A percentile compares a stretch with the other conserved stretches of the same genome.
Evolutionary conservation across 2,797 vertebrate species (phyloP).

Genomic region (Clarias platycephalus): DNA sequence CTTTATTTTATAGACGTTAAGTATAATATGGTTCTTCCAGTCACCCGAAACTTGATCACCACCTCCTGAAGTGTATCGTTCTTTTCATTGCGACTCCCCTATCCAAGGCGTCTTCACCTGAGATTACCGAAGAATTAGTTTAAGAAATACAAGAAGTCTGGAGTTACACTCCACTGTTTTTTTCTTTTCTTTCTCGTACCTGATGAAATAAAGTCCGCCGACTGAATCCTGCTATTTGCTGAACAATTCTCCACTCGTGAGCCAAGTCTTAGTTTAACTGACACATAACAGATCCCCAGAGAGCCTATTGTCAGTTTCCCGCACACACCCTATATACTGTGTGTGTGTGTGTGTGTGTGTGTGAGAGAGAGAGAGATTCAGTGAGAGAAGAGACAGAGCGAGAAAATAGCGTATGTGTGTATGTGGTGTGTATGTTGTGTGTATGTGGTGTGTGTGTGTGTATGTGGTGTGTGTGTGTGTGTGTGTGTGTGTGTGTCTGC

Average conservation of each 20-base stretch:
- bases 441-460: not conserved
- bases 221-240: not conserved
- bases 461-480: not conserved
- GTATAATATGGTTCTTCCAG: too few species aligned
- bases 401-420: not conserved
- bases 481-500: conserved; percentile 15
- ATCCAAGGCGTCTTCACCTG: not conserved
- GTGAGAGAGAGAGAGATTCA: not conserved
- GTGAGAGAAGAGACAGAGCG: conserved; percentile 6
- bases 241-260: conserved; percentile 11
- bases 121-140: not conserved
- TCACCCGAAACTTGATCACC: too few species aligned
- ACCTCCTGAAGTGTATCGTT: not conserved
- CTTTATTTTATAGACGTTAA: not conserved
- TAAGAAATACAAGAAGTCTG: not conserved
- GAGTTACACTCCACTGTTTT: not conserved
- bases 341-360: not conserved
- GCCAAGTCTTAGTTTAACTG: conserved; percentile 8
- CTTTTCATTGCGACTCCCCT: not conserved
- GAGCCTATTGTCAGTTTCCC: conserved; percentile 32
- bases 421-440: not conserved
- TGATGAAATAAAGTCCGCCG: not conserved
- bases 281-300: conserved; percentile 13
- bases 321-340: conserved; percentile 27
- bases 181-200: not conserved